These are phyloP conservation scores for Hydrocynus forskahlii DNA, from an alignment of 2,797 vertebrate species.

Conservation along the genomic window DNA sequence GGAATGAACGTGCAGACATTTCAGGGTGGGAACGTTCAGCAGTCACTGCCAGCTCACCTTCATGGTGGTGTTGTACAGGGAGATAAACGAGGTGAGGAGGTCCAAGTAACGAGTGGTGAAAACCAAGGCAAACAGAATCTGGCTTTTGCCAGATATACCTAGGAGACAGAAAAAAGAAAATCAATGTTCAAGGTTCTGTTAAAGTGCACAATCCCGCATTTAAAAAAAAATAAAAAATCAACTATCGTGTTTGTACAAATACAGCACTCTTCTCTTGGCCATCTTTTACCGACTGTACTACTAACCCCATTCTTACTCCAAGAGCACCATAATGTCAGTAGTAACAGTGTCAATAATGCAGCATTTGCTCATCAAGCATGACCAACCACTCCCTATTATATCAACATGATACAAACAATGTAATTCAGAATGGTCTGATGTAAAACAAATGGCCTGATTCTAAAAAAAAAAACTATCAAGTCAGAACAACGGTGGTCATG, in stretches of 20 bases:
- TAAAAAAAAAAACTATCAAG: too few species aligned
- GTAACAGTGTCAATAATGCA: not conserved
- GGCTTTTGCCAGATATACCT: constrained; percentile 99
- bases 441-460: too few species aligned
- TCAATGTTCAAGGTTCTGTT: not conserved
- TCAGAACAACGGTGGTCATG: too few species aligned
- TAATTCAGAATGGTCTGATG: too few species aligned
- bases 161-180: constrained; percentile 55
- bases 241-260: not conserved
- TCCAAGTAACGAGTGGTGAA: constrained; percentile 99
- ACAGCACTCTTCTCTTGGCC: not conserved
- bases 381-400: not conserved
- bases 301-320: not conserved
- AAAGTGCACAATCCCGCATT: not conserved
- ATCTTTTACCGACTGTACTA: not conserved
- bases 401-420: too few species aligned
- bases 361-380: not conserved
- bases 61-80: constrained; percentile 97
- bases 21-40: not conserved
- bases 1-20: not conserved
- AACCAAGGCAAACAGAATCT: constrained; percentile 96
- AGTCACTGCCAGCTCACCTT: constrained; percentile 82
- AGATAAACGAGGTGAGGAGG: constrained; percentile 97
- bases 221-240: not conserved
- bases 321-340: not conserved